These are phyloP conservation scores for Hylaea fasciaria DNA, from an alignment of 2,888 invertebrate species.

Conservation along the genomic window DNA sequence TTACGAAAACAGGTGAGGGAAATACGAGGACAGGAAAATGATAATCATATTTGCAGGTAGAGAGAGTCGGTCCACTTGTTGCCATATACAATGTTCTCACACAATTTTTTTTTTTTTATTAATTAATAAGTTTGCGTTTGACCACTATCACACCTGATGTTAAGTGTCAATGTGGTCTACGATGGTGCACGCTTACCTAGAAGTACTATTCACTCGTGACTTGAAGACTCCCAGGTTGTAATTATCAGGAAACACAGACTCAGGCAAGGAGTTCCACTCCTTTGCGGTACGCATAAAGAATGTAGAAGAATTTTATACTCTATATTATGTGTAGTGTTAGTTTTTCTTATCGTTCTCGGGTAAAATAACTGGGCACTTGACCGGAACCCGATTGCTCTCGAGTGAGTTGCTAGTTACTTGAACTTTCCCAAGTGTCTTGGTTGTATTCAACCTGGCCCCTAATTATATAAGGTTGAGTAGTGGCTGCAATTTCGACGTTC, in stretches of 20 bases:
- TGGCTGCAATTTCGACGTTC: constrained; percentile 3
- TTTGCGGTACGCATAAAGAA: too few species aligned
- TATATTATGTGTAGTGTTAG: too few species aligned
- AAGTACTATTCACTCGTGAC: too few species aligned
- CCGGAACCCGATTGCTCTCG: constrained; percentile 9
- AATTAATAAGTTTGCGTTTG: too few species aligned
- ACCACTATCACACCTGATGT: too few species aligned
- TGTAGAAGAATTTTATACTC: too few species aligned
- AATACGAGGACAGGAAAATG: constrained; percentile 59
- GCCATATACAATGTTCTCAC: constrained; percentile 53
- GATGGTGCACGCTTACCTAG: too few species aligned
- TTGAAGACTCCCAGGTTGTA: too few species aligned
- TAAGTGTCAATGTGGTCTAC: too few species aligned
- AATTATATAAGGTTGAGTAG: constrained; percentile 12
- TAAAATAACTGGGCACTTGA: neutral
- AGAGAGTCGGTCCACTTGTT: constrained; percentile 63
- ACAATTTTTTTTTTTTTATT: too few species aligned
- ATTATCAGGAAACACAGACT: too few species aligned
- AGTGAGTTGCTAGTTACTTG: constrained; percentile 3
- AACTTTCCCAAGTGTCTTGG: constrained; percentile 12
- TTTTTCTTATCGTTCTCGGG: constrained; percentile 32
- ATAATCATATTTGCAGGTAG: constrained; percentile 69
- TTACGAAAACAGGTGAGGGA: constrained; percentile 68
- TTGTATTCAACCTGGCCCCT: constrained; percentile 11
- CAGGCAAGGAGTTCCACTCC: too few species aligned